Base-by-base conservation (phyloP, 2,113 vertebrate species). In the Dipodomys merriami region DNA sequence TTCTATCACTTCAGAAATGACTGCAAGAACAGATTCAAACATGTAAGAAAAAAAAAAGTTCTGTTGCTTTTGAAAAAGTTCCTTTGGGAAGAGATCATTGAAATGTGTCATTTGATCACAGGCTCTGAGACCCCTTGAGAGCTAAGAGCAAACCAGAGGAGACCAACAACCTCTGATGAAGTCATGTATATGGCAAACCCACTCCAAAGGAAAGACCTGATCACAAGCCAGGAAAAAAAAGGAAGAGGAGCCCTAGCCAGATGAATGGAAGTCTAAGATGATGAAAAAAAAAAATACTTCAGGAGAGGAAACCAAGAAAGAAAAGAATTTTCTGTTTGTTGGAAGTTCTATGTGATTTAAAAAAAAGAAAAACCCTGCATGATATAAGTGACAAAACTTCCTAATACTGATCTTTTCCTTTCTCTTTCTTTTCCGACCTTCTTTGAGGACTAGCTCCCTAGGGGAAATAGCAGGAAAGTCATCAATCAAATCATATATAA, bases 51-150 rank as follows among this genome's bases (percentile, higher is more conserved):
- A 82, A 57, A 57, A 57, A 53, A 13, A 13, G 39, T 78, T 78
- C 8, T 89, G 60, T 29, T 92, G 22, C 46, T 83, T 93, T 93
- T 83, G 22, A 57, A 72, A 83, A 82, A 68, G 23, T 71, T 76
- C n/a, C 74, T 90, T 74, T 67, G 44, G 65, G 74, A 79, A 76
- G 18, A 83, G 33, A 65, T 44, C 71, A 74, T 25, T 69, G 73
- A 53, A 78, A 77, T 25, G 3, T 72, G 78, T 77, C 77, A 86
- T 92, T 86, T 62, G 11, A 67, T 90, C 78, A 85, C 15, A 93
- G 46, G 33, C 23, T 86, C 4, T 86, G 74, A n/a, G 78, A 87
- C 46, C 27, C 53, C 69, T 90, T 33, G 65, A 92, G 79, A 84
- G 8, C 49, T 83, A 89, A 88, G 81, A 5, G 35, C 62, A 60